Evolutionary conservation across 2,797 vertebrate species (phyloP), one percentile per base, ranked within the genome.

Genomic region (Thamnophis elegans): DNA sequence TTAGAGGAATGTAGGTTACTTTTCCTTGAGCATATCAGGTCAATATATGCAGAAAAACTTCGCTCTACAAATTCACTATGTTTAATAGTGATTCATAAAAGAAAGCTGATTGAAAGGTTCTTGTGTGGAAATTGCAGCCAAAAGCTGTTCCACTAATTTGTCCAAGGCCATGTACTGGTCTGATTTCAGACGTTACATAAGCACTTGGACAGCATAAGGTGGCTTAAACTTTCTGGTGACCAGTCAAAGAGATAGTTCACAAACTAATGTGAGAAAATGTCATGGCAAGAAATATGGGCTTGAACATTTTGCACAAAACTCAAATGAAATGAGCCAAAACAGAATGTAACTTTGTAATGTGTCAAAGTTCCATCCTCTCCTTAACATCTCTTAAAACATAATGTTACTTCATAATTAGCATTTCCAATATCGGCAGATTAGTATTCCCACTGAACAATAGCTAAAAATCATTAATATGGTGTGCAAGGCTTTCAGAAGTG

Each of bases 141-240:
- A 89, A 62, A 68, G 28, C n/a, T n/a, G 53, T 89, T 91, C 36
- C 54, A 89, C 28, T 89, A 54, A 91, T 93, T 91, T 89, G 59
- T n/a, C 54, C 65, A 8, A 62, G 58, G 36, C 87, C 54, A 73
- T 93, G 42, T 32, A 54, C 53, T 73, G 42, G 53, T 42, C 56
- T 85, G 42, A 89, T 36, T 89, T 85, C 90, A 93, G 36, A 89
- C 36, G 93, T 93, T 85, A 89, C 87, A 51, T 89, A 93, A 91
- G 42, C 25, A 22, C 58, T 87, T 93, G 93, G 78, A 91, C 58
- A 89, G 54, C n/a, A 42, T 62, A 87, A 88, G 88, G 90, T 93
- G 87, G 91, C 54, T 93, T 82, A 91, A 60, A 91, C 53, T 91
- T 73, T 93, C 36, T 93, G 87, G 59, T 89, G n/a, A n/a, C 60